Conservation (phyloP, 2,888 invertebrate genomes). For the Cataglyphis livida region DNA sequence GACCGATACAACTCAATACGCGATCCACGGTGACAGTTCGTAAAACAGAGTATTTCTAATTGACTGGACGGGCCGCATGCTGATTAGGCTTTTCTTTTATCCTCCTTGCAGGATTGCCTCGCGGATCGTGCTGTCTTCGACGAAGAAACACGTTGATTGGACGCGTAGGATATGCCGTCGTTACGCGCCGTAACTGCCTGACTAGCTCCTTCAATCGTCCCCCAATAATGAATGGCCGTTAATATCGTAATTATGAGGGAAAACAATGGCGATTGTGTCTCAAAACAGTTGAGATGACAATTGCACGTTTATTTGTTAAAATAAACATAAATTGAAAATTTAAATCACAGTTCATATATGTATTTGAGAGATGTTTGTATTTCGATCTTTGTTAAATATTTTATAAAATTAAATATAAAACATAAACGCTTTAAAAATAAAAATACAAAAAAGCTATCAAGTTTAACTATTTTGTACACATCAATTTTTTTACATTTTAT, state of each 20-base stretch:
- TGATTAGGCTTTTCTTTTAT: constrained; percentile 84
- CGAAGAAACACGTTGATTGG: constrained; percentile 83
- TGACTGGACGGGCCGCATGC: constrained; percentile 84
- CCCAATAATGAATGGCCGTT: constrained; percentile 56
- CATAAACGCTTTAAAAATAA: neutral
- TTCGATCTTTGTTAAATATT: neutral
- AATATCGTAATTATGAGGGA: constrained; percentile 67
- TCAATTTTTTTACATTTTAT: neutral
- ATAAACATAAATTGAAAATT: neutral
- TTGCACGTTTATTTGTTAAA: constrained; percentile 20
- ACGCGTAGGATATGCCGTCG: constrained; percentile 81
- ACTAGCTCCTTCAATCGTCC: constrained; percentile 39
- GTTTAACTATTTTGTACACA: neutral
- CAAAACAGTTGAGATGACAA: constrained; percentile 6
- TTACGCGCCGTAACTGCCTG: constrained; percentile 71
- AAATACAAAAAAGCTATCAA: neutral
- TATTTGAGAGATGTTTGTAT: neutral
- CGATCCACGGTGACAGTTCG: constrained; percentile 84
- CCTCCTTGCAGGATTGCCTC: constrained; percentile 66
- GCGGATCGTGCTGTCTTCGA: constrained; percentile 78
- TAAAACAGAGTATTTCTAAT: constrained; percentile 85
- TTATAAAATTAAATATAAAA: neutral
- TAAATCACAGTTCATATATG: neutral
- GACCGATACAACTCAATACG: constrained; percentile 85
- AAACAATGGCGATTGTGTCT: constrained; percentile 49